Percentiles rank a stretch among this genome's conserved stretches.
phyloP scores from a whole-genome alignment of 1,140 invertebrate species.

The Listronotus oregonensis region DNA sequence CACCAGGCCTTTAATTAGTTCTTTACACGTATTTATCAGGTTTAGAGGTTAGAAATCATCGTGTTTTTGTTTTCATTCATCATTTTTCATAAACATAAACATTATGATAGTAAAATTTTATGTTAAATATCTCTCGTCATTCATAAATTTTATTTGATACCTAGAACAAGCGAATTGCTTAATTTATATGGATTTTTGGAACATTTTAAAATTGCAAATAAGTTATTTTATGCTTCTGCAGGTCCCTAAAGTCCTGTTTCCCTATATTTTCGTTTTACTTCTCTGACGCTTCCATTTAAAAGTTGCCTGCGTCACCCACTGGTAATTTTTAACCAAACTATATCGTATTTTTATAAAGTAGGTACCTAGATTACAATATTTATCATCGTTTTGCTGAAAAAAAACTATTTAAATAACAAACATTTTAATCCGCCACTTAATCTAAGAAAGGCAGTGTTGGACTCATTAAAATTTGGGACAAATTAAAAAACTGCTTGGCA shows the following conservation, averaged over 20 bases:
- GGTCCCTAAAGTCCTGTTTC: no score
- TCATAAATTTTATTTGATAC: not conserved
- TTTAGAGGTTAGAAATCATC: conserved; percentile 3
- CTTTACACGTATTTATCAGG: not conserved
- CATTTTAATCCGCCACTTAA: conserved; percentile 1
- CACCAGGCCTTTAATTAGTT: not conserved
- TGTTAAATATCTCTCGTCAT: not conserved
- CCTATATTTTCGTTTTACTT: no score
- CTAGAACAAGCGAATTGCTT: not conserved
- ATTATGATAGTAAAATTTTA: not conserved
- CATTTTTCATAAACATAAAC: conserved; percentile 6
- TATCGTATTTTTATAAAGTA: no score
- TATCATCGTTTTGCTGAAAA: not conserved
- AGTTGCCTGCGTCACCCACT: no score
- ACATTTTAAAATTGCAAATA: no score
- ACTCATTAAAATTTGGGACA: conserved; percentile 1
- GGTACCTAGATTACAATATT: not conserved
- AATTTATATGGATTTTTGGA: no score
- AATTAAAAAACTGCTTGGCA: not conserved
- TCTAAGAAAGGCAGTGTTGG: conserved; percentile 15
- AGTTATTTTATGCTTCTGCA: no score
- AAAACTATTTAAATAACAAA: conserved; percentile 18
- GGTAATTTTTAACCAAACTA: no score
- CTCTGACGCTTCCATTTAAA: no score
- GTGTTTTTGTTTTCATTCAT: conserved; percentile 14